Base-by-base conservation (phyloP, 2,888 invertebrate genomes). In the Sylvicola cinctus region DNA sequence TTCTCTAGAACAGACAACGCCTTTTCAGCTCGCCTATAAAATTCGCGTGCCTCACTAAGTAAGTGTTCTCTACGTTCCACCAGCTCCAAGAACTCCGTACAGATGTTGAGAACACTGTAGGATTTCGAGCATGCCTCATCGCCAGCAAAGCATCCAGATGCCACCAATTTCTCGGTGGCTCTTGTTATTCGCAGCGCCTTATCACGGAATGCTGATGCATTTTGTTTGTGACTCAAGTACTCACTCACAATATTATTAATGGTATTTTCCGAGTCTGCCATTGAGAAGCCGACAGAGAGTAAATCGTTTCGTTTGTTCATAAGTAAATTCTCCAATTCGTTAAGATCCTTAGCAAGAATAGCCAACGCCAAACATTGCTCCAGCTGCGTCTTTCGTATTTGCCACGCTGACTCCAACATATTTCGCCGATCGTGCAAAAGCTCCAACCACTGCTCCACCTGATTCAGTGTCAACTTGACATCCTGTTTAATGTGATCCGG, bases 321-420 rank as follows among this genome's bases (percentile, higher is more conserved):
- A 13, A 77, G 50, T 30, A 63, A 58, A 14, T 68, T 61, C 46
- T 75, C 72, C 20, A 78, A 54, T 41, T 70, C 66, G 32, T 68
- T 60, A 33, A 83, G 61, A 51, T 81, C 83, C 31, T 69, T 66
- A 32, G 78, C 76, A 26, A 83, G 58, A 44, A 78, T 59, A 32
- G 77, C 74, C 37, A 81, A 57, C 26, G 77, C 76, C 38, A 80
- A 58, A 45, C 79, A 76, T 52, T 83, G 80, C 48, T 83, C 81
- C 45, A 84, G 60, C 49, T 79, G 73, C 6, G 68, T 65, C 54
- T 79, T 78, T 42, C 79, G 62, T 43, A 65, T 68, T 43, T 67
- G 68, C 60, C 74, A 74, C 28, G 66, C 64, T 7, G 63, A 60
- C 51, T 84, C 84, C 38, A 84, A 60, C 42, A 68, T 60, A 46